These are phyloP conservation scores for Leptopilina myrica DNA, from an alignment of 2,888 invertebrate genomes.

Conservation along the genomic window DNA sequence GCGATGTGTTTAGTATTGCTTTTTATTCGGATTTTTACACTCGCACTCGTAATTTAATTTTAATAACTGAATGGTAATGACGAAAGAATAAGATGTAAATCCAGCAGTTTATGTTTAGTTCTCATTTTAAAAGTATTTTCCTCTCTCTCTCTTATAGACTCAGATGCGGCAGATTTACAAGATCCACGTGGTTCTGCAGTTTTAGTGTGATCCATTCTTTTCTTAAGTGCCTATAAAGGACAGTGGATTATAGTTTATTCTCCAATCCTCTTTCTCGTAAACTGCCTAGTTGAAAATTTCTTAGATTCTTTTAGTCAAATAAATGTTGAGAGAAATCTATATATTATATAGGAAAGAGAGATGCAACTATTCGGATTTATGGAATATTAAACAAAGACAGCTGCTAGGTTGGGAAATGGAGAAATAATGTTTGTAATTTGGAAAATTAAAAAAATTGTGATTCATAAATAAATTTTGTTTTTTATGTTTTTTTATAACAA, in stretches of 20 bases:
- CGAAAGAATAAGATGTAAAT: conserved; percentile 15
- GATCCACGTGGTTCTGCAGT: conserved; percentile 4
- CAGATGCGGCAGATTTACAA: conserved; percentile 12
- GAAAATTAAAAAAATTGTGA: no score
- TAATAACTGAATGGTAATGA: background rate
- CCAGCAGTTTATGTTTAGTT: conserved; percentile 18
- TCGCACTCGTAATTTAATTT: background rate
- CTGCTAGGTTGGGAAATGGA: no score
- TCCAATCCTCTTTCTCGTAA: conserved; percentile 42
- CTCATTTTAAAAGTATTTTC: conserved; percentile 16
- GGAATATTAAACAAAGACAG: no score
- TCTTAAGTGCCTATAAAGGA: conserved; percentile 47
- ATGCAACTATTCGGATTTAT: no score
- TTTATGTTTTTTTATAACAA: no score
- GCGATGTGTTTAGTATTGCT: no score
- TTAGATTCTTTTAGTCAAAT: background rate
- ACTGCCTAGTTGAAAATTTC: conserved; percentile 40
- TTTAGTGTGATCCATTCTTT: conserved; percentile 37
- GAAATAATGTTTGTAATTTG: no score
- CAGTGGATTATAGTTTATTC: conserved; percentile 18
- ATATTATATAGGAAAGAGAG: background rate
- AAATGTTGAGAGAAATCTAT: conserved; percentile 5
- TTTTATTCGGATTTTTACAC: no score
- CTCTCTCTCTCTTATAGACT: background rate
- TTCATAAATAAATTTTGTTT: no score